Base-by-base conservation (phyloP, 2,113 vertebrate genomes). In the Electrona antarctica region DNA sequence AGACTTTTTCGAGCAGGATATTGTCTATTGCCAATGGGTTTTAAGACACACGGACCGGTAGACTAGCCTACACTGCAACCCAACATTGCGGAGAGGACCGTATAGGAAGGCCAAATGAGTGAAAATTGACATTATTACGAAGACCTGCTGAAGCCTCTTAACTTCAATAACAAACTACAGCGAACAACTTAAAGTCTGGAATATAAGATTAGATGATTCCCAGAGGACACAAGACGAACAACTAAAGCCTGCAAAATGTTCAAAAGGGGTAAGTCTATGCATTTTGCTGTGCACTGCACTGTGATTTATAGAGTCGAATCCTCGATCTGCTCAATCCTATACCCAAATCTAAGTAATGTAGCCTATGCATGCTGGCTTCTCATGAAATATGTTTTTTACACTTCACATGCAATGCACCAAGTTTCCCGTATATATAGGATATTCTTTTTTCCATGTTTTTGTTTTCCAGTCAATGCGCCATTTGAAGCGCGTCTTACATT, bases 211-310 rank as follows among this genome's bases (percentile, higher is more conserved):
- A 80, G 84, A 93, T 92, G 92, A 88, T 88, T 90, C 84, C 81
- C 81, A 72, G 76, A 85, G 84, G 87, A 86, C 87, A 64, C 76
- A 69, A 72, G 76, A 87, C 73, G 60, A 88, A 63, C 64, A 49
- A 89, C 72, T 21, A 91, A 91, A 79, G 81, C 64, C 86, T 82
- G n/a, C 89, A 91, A 87, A 50, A 93, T 93, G 93, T 93, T 93
- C 77, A 91, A 85, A 88, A 81, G 90, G 73, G 92, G 93, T 93
- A 78, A 92, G 92, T 87, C 47, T 41, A 41, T 41, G 33, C 33
- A 3, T 41, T 41, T 41, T 41, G 33, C 1, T 41, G 3, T 41
- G 21, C 21, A 21, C 21, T 21, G 21, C 21, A 21, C 21, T 21
- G 21, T 21, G 21, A 21, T 21, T 21, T 21, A 21, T 21, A 21